Evolutionary conservation across 2,113 vertebrate species (phyloP).

Genomic region (Oxygymnocypris stewartii): DNA sequence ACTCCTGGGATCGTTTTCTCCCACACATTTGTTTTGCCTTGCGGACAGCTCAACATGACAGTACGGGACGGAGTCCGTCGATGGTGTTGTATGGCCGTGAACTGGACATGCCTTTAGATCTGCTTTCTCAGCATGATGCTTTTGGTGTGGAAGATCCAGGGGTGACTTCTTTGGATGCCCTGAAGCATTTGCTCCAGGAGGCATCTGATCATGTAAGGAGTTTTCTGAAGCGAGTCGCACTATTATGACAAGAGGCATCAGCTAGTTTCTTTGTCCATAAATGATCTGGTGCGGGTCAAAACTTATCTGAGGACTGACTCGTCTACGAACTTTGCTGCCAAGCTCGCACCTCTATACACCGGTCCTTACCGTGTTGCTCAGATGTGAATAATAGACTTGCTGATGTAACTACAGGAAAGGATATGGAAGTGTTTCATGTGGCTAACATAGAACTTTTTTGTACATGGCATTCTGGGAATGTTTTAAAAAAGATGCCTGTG

Average conservation of each 20-base stretch:
- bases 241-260: not conserved
- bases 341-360: not conserved
- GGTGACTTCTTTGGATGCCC: too few relatives aligned
- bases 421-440: too few relatives aligned
- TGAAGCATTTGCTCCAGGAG: not conserved
- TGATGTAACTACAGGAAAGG: too few relatives aligned
- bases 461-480: too few relatives aligned
- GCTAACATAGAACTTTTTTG: too few relatives aligned
- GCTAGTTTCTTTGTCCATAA: not conserved
- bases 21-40: slow-evolving; percentile 35
- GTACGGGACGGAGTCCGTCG: not conserved
- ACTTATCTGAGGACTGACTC: not conserved
- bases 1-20: not conserved
- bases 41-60: slow-evolving; percentile 8
- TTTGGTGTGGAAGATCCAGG: too few relatives aligned
- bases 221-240: not conserved
- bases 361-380: not conserved
- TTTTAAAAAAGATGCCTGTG: too few relatives aligned
- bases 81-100: slow-evolving; percentile 27
- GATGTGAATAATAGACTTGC: not conserved
- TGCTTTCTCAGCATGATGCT: not conserved
- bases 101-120: not conserved
- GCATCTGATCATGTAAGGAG: too few relatives aligned
- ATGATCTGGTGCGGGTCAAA: not conserved
- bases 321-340: not conserved